Evolutionary conservation across 2,888 invertebrate genomes (phyloP).

Genomic region (Macaria notata): DNA sequence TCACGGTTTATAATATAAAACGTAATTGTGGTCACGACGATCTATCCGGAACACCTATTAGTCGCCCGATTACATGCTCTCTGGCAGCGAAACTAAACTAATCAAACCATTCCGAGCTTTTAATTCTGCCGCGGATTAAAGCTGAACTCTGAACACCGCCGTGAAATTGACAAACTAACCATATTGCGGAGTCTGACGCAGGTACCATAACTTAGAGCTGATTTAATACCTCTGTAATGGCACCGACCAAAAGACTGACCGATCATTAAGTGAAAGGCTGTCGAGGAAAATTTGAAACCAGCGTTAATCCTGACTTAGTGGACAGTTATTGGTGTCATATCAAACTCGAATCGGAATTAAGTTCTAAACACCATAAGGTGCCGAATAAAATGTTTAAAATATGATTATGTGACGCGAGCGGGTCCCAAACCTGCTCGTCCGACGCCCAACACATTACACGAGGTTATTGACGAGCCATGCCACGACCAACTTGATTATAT

Average conservation of each 20-base stretch:
- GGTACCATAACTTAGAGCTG: constrained; percentile 20
- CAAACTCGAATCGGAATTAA: constrained; percentile 51
- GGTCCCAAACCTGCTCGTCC: constrained; percentile 39
- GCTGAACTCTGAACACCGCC: not conserved
- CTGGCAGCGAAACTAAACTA: constrained; percentile 33
- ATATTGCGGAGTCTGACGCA: constrained; percentile 27
- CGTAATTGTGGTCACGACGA: constrained; percentile 62
- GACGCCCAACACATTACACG: too few species aligned
- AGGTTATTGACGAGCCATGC: constrained; percentile 16
- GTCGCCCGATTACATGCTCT: constrained; percentile 40
- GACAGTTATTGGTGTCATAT: constrained; percentile 52
- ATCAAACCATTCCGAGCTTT: constrained; percentile 19
- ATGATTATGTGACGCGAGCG: constrained; percentile 46
- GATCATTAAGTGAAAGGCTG: constrained; percentile 41
- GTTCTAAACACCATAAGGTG: constrained; percentile 47
- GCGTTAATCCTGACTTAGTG: constrained; percentile 55
- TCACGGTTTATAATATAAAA: constrained; percentile 53
- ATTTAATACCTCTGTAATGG: constrained; percentile 3
- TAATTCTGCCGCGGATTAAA: constrained; percentile 5
- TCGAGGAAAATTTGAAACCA: constrained; percentile 44
- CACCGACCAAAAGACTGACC: constrained; percentile 7
- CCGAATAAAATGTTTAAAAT: constrained; percentile 52
- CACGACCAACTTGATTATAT: constrained; percentile 43
- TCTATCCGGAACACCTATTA: constrained; percentile 44
- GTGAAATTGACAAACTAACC: not conserved